Evolutionary conservation across 1,140 invertebrate species (phyloP), one percentile per base, ranked within the genome.

Genomic region (Sweltsa coloradensis): DNA sequence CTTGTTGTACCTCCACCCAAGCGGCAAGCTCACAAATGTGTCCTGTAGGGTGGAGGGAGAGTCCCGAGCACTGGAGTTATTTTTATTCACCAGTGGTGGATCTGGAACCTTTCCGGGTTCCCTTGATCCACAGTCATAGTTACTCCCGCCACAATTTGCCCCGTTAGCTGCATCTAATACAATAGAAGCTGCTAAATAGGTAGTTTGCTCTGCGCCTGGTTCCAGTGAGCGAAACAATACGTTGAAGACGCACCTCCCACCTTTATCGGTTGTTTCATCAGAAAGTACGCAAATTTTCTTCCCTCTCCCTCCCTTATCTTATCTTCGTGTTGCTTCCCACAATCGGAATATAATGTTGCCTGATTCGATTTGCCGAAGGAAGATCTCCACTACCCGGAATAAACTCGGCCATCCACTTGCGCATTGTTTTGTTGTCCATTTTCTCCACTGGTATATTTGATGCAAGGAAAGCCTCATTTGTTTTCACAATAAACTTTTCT

Each of bases 181-280:
- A 5, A 16, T 7, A n/a, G 25, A 5, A 5, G n/a, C 34, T n/a
- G 26, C 44, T n/a, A 46, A 11, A 44, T 25, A 44, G 9, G 18
- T 26, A 22, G 24, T 44, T 26, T 44, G 23, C 11, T 22, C 42
- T 11, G 42, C 22, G 19, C 21, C n/a, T n/a, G n/a, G 18, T 16
- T 44, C 25, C 19, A 27, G 42, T 26, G 26, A 7, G 19, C 26
- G 22, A 6, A 26, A 22, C 24, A 44, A 13, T 26, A 44, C 25
- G 3, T 19, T 26, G 19, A 44, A 44, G 18, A 44, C 42, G 29
- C 21, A 22, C 5, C 26, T 23, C 29, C 42, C 42, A 22, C 19
- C 26, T 18, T 6, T 44, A 26, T 44, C 42, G 24, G 42, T 44
- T 13, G 42, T 44, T 27, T 44, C 42, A 44, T 44, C 42, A 44